Base-by-base conservation (phyloP, 2,113 vertebrate species). In the Oncorhynchus kisutch region DNA sequence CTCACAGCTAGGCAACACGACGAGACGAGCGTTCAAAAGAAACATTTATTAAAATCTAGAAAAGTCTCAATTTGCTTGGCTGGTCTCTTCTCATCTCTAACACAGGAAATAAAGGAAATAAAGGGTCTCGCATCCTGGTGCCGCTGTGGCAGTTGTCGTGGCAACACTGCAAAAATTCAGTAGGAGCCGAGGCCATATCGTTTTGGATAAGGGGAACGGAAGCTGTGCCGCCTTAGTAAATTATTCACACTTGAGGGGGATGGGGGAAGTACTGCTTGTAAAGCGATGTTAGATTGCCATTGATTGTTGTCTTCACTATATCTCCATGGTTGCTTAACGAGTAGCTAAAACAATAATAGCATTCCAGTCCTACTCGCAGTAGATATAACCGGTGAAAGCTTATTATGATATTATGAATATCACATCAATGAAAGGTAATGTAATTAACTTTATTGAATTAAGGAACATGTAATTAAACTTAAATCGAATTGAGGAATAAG, bases 61-160 rank as follows among this genome's bases (percentile, higher is more conserved):
- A 73, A 39, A 73, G 64, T 65, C n/a, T 65, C 60, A 25, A 45
- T 73, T 73, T 29, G 3, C 18, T 72, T 20, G 31, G 65, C 65
- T 2, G 13, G 25, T 14, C 13, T 67, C 65, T 29, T 16, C 6
- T 27, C 3, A 29, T 31, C 65, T 67, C 65, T 54, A 67, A 67
- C 65, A 67, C 25, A 18, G 51, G 51, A 18, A 67, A 14, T 16
- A 6, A 31, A 31, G 31, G 31, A 1, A 29, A 29, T 31, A 29
- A 29, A 66, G 64, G 11, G 13, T 5, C 22, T 31, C 65, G 25
- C 2, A 18, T n/a, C 13, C 12, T 25, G 16, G 65, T 67, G 72
- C 60, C 57, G 18, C 29, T 20, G 45, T 60, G 22, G 72, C 60
- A 18, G 60, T 73, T 25, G 31, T 27, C 34, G 64, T 73, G 60